Evolutionary conservation across 2,797 vertebrate species (phyloP).

Genomic region (Oryzias sinensis): DNA sequence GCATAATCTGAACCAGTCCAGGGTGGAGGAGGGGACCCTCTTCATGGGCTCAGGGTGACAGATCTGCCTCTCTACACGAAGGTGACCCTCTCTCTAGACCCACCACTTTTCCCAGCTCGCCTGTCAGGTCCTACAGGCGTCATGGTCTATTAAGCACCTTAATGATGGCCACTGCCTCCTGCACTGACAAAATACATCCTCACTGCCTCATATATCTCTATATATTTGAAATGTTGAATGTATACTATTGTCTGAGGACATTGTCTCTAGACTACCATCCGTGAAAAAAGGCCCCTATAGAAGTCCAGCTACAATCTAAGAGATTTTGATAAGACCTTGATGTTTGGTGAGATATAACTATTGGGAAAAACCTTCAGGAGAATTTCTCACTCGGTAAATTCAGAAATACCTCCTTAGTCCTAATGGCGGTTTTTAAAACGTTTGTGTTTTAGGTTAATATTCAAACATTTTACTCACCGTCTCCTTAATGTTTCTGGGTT

Average conservation of each 20-base stretch:
- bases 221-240: constrained; percentile 18
- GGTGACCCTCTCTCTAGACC: constrained; percentile 71
- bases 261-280: constrained; percentile 17
- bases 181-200: constrained; percentile 33
- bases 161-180: constrained; percentile 72
- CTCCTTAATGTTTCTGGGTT: too few relatives aligned
- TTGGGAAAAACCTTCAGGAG: constrained; percentile 50
- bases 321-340: constrained; percentile 39
- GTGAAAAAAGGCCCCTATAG: constrained; percentile 18
- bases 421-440: constrained; percentile 58
- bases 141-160: constrained; percentile 78
- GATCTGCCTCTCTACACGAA: constrained; percentile 68
- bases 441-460: constrained; percentile 50
- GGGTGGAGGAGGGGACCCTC: constrained; percentile 48
- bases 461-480: constrained; percentile 14
- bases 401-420: constrained; percentile 52
- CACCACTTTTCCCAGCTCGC: constrained; percentile 54
- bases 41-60: constrained; percentile 65
- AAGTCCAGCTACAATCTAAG: constrained; percentile 32
- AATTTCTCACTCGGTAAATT: constrained; percentile 63
- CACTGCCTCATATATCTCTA: constrained; percentile 15
- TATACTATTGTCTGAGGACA: constrained; percentile 1
- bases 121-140: constrained; percentile 65
- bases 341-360: constrained; percentile 51
- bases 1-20: constrained; percentile 51